phyloP scores from a whole-genome alignment of 1,140 invertebrate species.

The Solenopsis invicta region DNA sequence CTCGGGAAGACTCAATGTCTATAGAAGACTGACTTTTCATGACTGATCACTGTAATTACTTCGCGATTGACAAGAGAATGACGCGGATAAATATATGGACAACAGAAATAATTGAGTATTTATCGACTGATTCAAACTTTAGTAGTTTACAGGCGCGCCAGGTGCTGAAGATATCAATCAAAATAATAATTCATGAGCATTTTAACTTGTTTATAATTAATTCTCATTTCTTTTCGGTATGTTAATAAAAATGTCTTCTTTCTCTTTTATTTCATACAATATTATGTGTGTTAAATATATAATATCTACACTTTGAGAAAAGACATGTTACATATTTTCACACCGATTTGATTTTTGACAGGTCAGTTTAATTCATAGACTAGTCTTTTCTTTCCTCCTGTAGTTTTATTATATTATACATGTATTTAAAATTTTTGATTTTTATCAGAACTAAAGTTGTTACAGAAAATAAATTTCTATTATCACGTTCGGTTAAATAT shows the following conservation, averaged over 20 bases:
- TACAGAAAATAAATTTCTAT: neutral
- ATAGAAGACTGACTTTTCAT: neutral
- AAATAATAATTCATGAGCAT: neutral
- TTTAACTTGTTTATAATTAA: conserved; percentile 3
- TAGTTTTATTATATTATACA: neutral
- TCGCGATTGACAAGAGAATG: neutral
- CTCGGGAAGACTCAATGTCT: neutral
- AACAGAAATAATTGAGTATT: conserved; percentile 29
- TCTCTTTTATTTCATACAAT: neutral
- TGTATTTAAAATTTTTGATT: neutral
- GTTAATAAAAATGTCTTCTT: neutral
- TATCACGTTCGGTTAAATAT: conserved; percentile 5
- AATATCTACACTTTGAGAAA: neutral
- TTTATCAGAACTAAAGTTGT: neutral
- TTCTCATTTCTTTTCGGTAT: neutral
- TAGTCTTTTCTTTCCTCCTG: neutral
- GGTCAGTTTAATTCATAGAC: neutral
- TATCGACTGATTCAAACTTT: neutral
- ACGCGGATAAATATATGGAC: neutral
- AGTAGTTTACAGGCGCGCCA: neutral
- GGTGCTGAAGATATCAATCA: neutral
- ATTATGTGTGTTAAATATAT: neutral
- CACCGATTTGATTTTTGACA: neutral
- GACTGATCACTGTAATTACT: conserved; percentile 16
- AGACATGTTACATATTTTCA: neutral